Evolutionary conservation across 2,113 vertebrate genomes (phyloP).

Genomic region (Ginglymostoma cirratum): DNA sequence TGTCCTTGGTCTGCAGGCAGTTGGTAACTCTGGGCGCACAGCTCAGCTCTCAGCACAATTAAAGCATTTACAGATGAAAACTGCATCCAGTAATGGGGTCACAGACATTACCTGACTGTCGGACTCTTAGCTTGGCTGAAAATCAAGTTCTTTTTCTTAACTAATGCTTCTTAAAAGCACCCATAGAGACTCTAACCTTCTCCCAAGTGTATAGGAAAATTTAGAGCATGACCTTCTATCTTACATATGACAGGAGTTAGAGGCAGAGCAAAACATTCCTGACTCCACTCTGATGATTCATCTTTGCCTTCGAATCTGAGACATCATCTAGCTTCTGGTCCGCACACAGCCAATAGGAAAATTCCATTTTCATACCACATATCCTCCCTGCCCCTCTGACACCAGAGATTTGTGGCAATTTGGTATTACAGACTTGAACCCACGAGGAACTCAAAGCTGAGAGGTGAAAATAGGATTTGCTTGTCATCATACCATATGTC

Average conservation of each 20-base stretch:
- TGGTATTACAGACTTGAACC: background rate
- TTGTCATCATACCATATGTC: background rate
- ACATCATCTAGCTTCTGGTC: background rate
- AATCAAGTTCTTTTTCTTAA: too few relatives aligned
- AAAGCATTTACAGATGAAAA: too few relatives aligned
- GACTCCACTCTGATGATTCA: background rate
- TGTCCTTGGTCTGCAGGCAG: too few relatives aligned
- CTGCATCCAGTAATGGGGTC: too few relatives aligned
- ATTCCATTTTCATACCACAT: background rate
- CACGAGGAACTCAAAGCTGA: background rate
- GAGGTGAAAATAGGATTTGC: background rate
- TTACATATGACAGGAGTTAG: background rate
- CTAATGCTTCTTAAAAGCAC: background rate
- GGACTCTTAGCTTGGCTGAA: too few relatives aligned
- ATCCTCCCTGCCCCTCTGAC: background rate
- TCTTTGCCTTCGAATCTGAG: background rate
- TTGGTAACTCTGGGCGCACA: too few relatives aligned
- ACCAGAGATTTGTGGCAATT: background rate
- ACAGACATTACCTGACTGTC: too few relatives aligned
- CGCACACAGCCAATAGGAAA: background rate
- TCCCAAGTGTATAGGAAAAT: background rate
- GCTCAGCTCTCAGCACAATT: too few relatives aligned
- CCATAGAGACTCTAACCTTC: background rate
- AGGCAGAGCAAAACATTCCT: background rate
- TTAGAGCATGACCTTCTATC: background rate